Base-by-base conservation (phyloP, 2,797 vertebrate species). In the Gymnothorax javanicus region DNA sequence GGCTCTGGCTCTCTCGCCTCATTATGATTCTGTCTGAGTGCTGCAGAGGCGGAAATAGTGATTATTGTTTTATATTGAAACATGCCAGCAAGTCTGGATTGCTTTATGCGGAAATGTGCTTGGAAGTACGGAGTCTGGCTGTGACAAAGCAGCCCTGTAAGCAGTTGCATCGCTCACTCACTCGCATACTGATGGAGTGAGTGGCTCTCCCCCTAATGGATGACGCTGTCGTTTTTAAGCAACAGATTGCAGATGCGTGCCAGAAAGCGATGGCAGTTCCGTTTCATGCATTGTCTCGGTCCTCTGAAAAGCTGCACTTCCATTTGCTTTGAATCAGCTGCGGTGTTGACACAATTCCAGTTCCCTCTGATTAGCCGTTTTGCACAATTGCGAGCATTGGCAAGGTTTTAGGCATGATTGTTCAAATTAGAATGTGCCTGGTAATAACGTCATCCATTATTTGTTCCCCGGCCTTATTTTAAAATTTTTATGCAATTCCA, bases 31-130 rank as follows among this genome's bases (percentile, higher is more conserved):
- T 79, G 11, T 33, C 75, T n/a, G 15, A 50, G 9, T 33, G 27
- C 25, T 73, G 69, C 69, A 20, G 43, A 4, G 4, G 75, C 17
- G 50, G 50, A 79, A 54, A 7, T 7, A 7, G 75, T 12, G 43
- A 79, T 77, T 43, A 77, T 77, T 77, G 27, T 77, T 77, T 77
- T 77, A 77, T 77, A 77, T 77, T 77, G 73, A 77, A 50, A 77
- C 73, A 15, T 77, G 73, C 73, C 12, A 7, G 33, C 69, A 33
- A 69, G 64, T 25, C 13, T 17, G 50, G 75, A n/a, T 79, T 79
- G 75, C 50, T 23, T 54, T 54, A 54, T 54, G 17, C 20, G 52
- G 75, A 54, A 79, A 79, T 23, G 50, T 54, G 75, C 50, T 79
- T 23, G 43, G 17, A 79, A 54, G 75, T 7, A 7, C 6, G 20